Evolutionary conservation across 2,797 vertebrate species (phyloP).

Genomic region (Parambassis ranga): DNA sequence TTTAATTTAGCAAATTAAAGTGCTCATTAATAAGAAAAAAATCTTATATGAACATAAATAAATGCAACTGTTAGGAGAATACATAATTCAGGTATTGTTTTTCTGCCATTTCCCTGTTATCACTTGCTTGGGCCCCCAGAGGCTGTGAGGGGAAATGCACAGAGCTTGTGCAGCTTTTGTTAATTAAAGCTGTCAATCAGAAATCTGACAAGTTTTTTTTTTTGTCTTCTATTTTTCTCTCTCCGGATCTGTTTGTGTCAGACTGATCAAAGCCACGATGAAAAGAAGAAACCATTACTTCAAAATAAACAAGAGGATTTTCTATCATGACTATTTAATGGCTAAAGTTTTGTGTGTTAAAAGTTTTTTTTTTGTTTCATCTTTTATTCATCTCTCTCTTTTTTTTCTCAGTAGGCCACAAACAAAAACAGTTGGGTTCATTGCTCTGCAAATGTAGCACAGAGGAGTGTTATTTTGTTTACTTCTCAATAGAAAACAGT

Average conservation of each 20-base stretch:
- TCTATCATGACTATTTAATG: constrained; percentile 68
- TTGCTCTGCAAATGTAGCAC: constrained; percentile 36
- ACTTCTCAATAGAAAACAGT: constrained; percentile 1
- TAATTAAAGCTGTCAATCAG: constrained; percentile 82
- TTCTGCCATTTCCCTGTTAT: constrained; percentile 61
- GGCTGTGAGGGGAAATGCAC: constrained; percentile 66
- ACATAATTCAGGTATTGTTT: constrained; percentile 63
- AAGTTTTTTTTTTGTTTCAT: constrained; percentile 43
- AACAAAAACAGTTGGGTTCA: constrained; percentile 46
- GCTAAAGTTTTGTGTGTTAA: constrained; percentile 64
- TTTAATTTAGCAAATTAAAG: constrained; percentile 27
- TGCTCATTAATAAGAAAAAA: constrained; percentile 57
- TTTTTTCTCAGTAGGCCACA: constrained; percentile 42
- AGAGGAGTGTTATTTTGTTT: constrained; percentile 41
- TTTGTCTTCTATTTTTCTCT: constrained; percentile 50
- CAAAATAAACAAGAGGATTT: constrained; percentile 70
- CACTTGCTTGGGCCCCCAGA: constrained; percentile 56
- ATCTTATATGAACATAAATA: constrained; percentile 35
- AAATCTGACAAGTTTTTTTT: constrained; percentile 25
- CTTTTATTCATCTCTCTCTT: constrained; percentile 66
- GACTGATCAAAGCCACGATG: constrained; percentile 74
- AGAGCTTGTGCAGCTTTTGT: constrained; percentile 63
- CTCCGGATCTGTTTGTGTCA: constrained; percentile 71
- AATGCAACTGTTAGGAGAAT: constrained; percentile 51
- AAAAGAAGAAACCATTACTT: constrained; percentile 61